Base-by-base conservation (phyloP, 2,797 vertebrate species). In the Anas bernieri region DNA sequence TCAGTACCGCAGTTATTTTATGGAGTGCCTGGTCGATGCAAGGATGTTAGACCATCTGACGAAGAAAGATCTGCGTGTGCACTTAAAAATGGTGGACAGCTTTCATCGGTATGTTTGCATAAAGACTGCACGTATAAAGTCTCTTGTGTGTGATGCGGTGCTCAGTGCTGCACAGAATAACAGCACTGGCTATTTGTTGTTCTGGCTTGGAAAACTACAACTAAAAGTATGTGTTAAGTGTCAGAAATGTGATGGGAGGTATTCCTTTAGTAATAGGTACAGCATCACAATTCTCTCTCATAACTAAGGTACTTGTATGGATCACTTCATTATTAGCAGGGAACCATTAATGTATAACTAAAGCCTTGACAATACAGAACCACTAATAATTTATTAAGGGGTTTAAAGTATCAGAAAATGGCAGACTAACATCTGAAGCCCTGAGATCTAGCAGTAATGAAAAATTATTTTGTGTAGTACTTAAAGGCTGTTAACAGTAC, bases 71-170 rank as follows among this genome's bases (percentile, higher is more conserved):
- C 98, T 99, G 88, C 98, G 99, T 77, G 99, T 99, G 94, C 99
- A 99, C 96, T 98, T 99, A 84, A 99, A 99, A 97, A 99, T 99
- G 99, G 99, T 99, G 97, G 99, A 99, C 98, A 99, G 99, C 97
- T 99, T 99, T 96, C 99, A 99, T 98, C 98, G 99, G 99, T 99
- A 98, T 17, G 98, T 89, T 87, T 88, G 50, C 77, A 61, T 30
- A 61, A 74, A 70, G 17, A 55, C 76, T 82, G 17, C 31, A 52
- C 6, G 9, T 33, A 4, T 41, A 59, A 22, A 85, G 67, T 64
- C 0, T 3, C 52, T 17, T 43, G 20, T 46, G 43, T 75, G 55
- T 77, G 56, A 43, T 6, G 3, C 56, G 31, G 41, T 33, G 31
- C 45, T 78, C 43, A 13, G 45, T 46, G 58, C 63, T 68, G 77